phyloP scores from a whole-genome alignment of 2,888 invertebrate species.

The Volucella zonaria region DNA sequence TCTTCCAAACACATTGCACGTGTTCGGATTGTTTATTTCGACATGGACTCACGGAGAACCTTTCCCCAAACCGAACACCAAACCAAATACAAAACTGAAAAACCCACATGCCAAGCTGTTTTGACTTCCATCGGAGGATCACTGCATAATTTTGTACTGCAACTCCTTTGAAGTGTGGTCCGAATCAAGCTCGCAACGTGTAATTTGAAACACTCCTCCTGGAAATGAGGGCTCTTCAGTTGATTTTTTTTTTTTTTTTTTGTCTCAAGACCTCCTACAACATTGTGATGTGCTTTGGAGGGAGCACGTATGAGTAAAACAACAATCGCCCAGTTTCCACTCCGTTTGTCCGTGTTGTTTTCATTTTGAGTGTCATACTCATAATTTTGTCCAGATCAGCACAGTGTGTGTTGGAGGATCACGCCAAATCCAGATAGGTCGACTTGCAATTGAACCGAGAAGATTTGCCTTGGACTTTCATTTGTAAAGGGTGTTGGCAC shows the following conservation, averaged over 20 bases:
- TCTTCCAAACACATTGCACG: not conserved
- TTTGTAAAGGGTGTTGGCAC: conserved; percentile 5
- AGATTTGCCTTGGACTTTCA: conserved; percentile 23
- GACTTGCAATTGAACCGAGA: not conserved
- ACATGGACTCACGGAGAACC: not conserved
- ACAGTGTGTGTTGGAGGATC: conserved; percentile 12
- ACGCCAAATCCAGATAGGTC: not conserved
- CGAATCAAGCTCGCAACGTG: conserved; percentile 6
- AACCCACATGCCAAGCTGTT: conserved; percentile 33
- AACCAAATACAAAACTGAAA: not conserved
- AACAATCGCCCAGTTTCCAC: conserved; percentile 25
- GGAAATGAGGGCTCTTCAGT: conserved; percentile 1
- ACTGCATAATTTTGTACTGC: not conserved
- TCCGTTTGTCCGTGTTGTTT: not conserved
- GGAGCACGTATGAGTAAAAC: conserved; percentile 29
- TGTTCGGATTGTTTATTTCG: conserved; percentile 6
- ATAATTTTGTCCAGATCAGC: conserved; percentile 19
- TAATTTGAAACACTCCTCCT: conserved; percentile 43
- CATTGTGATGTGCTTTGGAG: not conserved
- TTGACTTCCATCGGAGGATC: conserved; percentile 21
- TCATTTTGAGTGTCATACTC: conserved; percentile 36
- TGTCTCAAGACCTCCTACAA: conserved; percentile 25
- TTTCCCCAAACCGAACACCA: conserved; percentile 13
- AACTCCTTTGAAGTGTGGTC: conserved; percentile 21
- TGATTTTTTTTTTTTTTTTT: not conserved